These are phyloP conservation scores for Cotesia chilonis DNA, from an alignment of 1,140 invertebrate genomes.

Conservation along the genomic window DNA sequence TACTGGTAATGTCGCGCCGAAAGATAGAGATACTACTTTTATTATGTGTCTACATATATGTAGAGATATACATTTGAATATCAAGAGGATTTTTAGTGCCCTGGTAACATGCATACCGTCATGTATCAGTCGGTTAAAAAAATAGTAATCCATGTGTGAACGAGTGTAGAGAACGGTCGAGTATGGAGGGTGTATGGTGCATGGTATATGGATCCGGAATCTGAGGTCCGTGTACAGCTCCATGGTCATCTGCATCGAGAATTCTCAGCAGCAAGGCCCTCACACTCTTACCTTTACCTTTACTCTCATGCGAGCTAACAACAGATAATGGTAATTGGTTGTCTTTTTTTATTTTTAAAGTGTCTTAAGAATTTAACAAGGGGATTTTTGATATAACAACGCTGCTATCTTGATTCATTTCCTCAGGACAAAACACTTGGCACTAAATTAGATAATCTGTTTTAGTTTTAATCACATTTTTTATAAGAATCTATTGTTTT, in stretches of 20 bases:
- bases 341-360: too few relatives aligned
- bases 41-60: too few relatives aligned
- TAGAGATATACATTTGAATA: neutral
- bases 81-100: neutral
- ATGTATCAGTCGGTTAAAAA: neutral
- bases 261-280: slow-evolving; percentile 14
- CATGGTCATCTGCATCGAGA: slow-evolving; percentile 27
- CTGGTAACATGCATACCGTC: neutral
- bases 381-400: too few relatives aligned
- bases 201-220: slow-evolving; percentile 33
- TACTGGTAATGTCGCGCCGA: too few relatives aligned
- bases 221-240: slow-evolving; percentile 13
- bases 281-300: neutral
- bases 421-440: too few relatives aligned
- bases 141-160: slow-evolving; percentile 8
- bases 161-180: neutral
- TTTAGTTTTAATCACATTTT: too few relatives aligned
- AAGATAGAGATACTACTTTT: too few relatives aligned
- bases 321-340: slow-evolving; percentile 27
- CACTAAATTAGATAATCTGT: too few relatives aligned
- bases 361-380: too few relatives aligned
- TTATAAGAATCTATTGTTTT: too few relatives aligned
- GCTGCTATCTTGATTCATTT: too few relatives aligned
- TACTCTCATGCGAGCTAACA: neutral
- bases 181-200: neutral